Conservation (phyloP, 2,113 vertebrate genomes). For the Panthera uncia region DNA sequence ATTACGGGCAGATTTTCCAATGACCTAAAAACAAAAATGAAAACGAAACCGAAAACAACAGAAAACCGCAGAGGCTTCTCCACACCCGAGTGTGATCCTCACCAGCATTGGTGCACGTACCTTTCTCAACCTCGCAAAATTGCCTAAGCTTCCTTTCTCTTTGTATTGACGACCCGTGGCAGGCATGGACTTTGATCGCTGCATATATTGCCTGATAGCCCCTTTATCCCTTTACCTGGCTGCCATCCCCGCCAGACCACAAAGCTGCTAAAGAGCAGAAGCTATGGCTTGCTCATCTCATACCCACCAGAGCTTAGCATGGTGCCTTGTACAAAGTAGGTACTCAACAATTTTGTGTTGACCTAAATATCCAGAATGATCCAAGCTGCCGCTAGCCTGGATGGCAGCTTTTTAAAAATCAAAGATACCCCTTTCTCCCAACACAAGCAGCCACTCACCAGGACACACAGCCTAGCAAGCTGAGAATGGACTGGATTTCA, state of each 20-base stretch:
- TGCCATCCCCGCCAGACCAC: neutral
- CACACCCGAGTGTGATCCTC: neutral
- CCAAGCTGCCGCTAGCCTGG: neutral
- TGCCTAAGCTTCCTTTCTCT: neutral
- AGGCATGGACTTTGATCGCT: neutral
- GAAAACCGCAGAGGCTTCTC: neutral
- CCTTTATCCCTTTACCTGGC: neutral
- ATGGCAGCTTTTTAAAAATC: constrained; percentile 39
- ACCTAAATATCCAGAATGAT: constrained; percentile 36
- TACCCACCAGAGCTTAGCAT: constrained; percentile 21
- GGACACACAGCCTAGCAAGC: neutral
- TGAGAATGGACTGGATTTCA: constrained; percentile 44
- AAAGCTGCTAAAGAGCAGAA: constrained; percentile 46
- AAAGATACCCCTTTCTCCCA: neutral
- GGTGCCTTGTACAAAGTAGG: constrained; percentile 37
- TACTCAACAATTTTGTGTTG: constrained; percentile 43
- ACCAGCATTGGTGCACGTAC: neutral
- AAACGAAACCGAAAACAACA: neutral
- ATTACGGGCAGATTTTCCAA: constrained; percentile 23
- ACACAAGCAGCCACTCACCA: neutral
- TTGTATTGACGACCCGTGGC: neutral
- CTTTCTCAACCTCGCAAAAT: neutral
- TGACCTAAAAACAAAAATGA: neutral
- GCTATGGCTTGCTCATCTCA: neutral
- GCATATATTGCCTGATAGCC: neutral